A percentile compares a stretch with the other conserved stretches of the same genome.
Conservation (phyloP, 1,140 invertebrate genomes). For the Philopotamus ludificatus region DNA sequence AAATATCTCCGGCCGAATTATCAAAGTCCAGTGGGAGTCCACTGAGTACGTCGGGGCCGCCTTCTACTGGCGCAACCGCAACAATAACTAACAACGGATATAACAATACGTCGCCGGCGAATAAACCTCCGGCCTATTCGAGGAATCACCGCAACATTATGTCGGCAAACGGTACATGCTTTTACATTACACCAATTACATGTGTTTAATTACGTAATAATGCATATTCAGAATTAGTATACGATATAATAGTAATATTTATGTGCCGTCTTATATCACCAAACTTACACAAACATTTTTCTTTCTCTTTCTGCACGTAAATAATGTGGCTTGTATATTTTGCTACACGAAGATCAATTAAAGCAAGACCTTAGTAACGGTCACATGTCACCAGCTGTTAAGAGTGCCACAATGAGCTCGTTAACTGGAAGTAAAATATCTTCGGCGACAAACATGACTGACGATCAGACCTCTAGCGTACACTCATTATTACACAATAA, state of each 20-base stretch:
- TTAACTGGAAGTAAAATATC: slow-evolving; percentile 19
- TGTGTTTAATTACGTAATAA: background rate
- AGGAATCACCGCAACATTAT: slow-evolving; percentile 28
- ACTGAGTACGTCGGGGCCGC: slow-evolving; percentile 7
- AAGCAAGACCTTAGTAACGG: slow-evolving; percentile 28
- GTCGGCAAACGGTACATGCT: slow-evolving; percentile 31
- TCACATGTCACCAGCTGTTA: slow-evolving; percentile 4
- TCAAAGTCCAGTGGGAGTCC: slow-evolving; percentile 18
- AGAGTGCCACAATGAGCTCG: slow-evolving; percentile 9
- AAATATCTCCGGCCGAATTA: slow-evolving; percentile 19
- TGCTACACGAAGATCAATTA: slow-evolving; percentile 29
- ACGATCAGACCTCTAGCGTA: slow-evolving; percentile 51
- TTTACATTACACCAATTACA: background rate
- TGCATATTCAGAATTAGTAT: no score
- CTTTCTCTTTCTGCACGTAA: slow-evolving; percentile 9
- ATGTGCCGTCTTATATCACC: background rate
- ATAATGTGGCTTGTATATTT: no score
- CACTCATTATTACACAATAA: slow-evolving; percentile 54
- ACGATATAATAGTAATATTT: background rate
- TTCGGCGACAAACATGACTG: slow-evolving; percentile 49
- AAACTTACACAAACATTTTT: background rate
- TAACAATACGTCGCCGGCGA: slow-evolving; percentile 16
- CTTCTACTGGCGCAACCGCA: background rate
- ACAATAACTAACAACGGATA: slow-evolving; percentile 29
- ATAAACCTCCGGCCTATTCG: slow-evolving; percentile 28